Conservation (phyloP, 2,888 invertebrate species). For the Choristoneura rosaceana region DNA sequence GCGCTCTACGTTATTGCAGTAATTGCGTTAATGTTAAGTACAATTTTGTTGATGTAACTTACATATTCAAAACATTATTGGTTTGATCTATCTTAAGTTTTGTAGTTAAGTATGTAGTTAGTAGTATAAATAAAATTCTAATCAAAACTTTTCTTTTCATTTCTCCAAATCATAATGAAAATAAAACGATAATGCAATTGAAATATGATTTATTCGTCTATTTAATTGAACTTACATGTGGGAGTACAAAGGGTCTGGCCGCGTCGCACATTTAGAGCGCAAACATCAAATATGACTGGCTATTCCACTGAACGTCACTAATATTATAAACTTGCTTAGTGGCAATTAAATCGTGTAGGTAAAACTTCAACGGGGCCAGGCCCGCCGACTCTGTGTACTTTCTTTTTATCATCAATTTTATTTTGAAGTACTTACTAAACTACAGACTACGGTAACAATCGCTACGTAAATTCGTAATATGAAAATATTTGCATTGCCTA, state of each 20-base stretch:
- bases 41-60: slow-evolving; percentile 80
- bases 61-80: too few relatives aligned
- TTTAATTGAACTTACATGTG: neutral
- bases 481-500: slow-evolving; percentile 66
- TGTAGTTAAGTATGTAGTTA: too few relatives aligned
- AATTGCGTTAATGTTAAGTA: slow-evolving; percentile 79
- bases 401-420: slow-evolving; percentile 59
- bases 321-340: slow-evolving; percentile 1
- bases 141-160: slow-evolving; percentile 61
- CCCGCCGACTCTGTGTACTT: slow-evolving; percentile 44
- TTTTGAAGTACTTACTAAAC: slow-evolving; percentile 61
- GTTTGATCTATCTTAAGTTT: too few relatives aligned
- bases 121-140: slow-evolving; percentile 80
- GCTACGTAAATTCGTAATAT: slow-evolving; percentile 80
- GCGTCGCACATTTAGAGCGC: neutral
- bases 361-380: slow-evolving; percentile 39
- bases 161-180: slow-evolving; percentile 21
- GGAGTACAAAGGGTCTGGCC: neutral
- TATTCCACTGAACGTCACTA: neutral
- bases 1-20: slow-evolving; percentile 51
- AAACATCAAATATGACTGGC: neutral
- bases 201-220: slow-evolving; percentile 41
- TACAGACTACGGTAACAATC: slow-evolving; percentile 79
- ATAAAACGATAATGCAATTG: slow-evolving; percentile 33
- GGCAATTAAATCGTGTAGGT: neutral